Evolutionary conservation across 2,113 vertebrate genomes (phyloP).

Genomic region (Sarotherodon lohbergeri): DNA sequence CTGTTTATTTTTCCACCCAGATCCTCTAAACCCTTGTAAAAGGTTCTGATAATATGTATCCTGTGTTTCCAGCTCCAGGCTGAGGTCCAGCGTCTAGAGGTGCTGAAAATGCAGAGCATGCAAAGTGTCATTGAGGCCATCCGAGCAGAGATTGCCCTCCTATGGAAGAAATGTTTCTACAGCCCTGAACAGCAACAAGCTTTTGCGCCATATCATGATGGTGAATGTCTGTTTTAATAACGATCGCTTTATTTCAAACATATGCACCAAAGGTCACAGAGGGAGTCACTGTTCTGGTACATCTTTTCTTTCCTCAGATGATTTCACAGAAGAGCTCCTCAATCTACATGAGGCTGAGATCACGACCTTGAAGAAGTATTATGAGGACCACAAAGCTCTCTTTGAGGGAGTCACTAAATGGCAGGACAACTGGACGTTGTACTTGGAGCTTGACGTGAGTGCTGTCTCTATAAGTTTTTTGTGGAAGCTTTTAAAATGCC

Average conservation of each 20-base stretch:
- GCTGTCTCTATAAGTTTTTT: too few relatives aligned
- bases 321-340: constrained; percentile 81
- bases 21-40: background rate
- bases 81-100: constrained; percentile 79
- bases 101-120: constrained; percentile 85
- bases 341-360: constrained; percentile 80
- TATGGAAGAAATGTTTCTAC: constrained; percentile 89
- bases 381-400: constrained; percentile 79
- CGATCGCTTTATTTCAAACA: background rate
- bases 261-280: background rate
- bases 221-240: constrained; percentile 50
- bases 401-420: constrained; percentile 85
- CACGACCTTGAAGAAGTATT: constrained; percentile 70
- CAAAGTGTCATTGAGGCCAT: constrained; percentile 73
- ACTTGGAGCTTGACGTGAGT: constrained; percentile 87
- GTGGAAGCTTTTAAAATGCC: background rate
- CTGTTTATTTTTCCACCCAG: background rate
- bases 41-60: background rate
- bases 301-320: constrained; percentile 51
- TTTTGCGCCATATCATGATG: constrained; percentile 75
- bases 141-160: constrained; percentile 74
- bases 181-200: constrained; percentile 77
- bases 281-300: background rate
- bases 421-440: constrained; percentile 87
- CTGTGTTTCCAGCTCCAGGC: constrained; percentile 72